These are phyloP conservation scores for Temnothorax curvispinosus DNA, from an alignment of 1,140 invertebrate species.

Conservation along the genomic window DNA sequence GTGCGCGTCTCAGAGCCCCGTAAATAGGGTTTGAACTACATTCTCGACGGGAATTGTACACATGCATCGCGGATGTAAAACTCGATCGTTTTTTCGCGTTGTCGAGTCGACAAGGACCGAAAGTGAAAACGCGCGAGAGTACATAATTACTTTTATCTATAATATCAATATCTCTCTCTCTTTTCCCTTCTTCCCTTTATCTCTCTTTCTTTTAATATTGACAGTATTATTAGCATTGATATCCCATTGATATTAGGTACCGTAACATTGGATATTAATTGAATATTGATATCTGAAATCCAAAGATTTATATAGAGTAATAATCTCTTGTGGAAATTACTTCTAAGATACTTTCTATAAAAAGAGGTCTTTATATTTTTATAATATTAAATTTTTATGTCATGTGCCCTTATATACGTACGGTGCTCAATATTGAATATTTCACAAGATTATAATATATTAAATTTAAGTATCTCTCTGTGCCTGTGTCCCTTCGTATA, in stretches of 20 bases:
- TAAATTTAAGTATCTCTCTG: neutral
- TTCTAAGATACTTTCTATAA: neutral
- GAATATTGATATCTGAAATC: neutral
- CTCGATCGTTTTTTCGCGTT: slow-evolving; percentile 21
- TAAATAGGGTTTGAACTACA: slow-evolving; percentile 25
- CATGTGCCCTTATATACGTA: neutral
- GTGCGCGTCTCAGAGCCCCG: slow-evolving; percentile 27
- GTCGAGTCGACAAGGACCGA: neutral
- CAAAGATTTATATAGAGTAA: neutral
- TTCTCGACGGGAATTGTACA: slow-evolving; percentile 1
- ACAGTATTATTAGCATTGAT: neutral
- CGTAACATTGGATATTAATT: neutral
- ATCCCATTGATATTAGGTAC: neutral
- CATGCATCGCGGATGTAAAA: neutral
- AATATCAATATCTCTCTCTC: neutral
- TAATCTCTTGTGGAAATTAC: neutral
- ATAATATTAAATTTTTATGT: neutral
- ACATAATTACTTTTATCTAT: neutral
- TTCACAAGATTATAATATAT: neutral
- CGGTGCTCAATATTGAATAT: neutral
- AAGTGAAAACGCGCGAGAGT: slow-evolving; percentile 10
- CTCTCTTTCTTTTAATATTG: neutral
- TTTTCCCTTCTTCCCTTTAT: neutral
- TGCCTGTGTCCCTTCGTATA: neutral
- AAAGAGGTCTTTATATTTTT: neutral